phyloP scores from a whole-genome alignment of 2,888 invertebrate genomes.

The Ophioninae sp. region DNA sequence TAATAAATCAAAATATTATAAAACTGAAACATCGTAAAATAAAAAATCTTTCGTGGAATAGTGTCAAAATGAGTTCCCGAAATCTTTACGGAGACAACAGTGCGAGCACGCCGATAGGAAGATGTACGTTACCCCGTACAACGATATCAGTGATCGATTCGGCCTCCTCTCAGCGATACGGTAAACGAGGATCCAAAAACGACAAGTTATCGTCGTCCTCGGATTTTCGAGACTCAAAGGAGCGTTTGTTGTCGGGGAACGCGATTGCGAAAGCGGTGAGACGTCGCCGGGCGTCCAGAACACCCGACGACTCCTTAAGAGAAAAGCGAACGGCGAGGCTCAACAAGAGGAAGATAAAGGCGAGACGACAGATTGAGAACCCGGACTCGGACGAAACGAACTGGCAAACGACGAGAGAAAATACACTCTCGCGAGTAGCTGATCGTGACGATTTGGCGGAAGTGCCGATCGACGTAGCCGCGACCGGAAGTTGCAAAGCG shows the following conservation, averaged over 20 bases:
- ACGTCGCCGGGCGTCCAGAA: neutral
- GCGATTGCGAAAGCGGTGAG: neutral
- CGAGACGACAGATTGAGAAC: neutral
- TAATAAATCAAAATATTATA: too few species aligned
- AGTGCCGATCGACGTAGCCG: neutral
- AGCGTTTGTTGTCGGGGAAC: neutral
- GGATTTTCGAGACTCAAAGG: slow-evolving; percentile 8
- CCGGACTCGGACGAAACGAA: neutral
- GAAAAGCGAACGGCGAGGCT: neutral
- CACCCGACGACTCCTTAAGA: neutral
- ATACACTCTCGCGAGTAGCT: neutral
- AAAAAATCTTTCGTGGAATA: neutral
- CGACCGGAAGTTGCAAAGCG: neutral
- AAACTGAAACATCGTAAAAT: neutral
- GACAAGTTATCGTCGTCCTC: neutral
- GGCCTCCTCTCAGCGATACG: neutral
- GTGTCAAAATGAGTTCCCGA: slow-evolving; percentile 1
- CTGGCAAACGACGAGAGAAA: neutral
- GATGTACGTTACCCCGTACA: neutral
- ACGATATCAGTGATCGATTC: neutral
- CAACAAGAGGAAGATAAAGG: neutral
- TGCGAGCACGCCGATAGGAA: slow-evolving; percentile 12
- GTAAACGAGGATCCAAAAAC: neutral
- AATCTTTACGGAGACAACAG: neutral
- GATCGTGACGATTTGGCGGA: neutral